Evolutionary conservation across 2,797 vertebrate species (phyloP), one percentile per base, ranked within the genome.

Genomic region (Falco biarmicus): DNA sequence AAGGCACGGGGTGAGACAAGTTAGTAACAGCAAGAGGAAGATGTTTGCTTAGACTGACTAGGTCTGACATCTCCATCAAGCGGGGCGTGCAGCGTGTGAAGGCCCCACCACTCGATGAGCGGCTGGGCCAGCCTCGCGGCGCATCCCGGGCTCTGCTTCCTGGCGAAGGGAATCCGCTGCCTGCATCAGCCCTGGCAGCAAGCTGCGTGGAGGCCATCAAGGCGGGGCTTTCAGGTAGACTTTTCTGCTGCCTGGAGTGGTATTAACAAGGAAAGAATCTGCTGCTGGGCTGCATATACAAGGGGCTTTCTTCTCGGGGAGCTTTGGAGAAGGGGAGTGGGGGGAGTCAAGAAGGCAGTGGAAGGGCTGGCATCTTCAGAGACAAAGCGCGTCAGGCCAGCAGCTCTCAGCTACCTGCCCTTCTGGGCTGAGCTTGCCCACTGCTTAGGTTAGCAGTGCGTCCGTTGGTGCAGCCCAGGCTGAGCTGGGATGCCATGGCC

Each of bases 1-100:
- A 69, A 54, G 86, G 31, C 41, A 13, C 2, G 0, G 45, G 24
- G 0, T 68, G 71, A 70, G 66, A 48, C 43, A 26, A 47, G 68
- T 70, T 86, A 51, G 74, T 60, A 85, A 25, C 60, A 50, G 47
- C 45, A 51, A 59, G 70, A 84, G 86, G 63, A 90, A 63, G 66
- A 63, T 13, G 37, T 70, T 82, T 87, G 65, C 78, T 77, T 57
- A 82, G 74, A 21, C 77, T 66, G 75, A 68, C 34, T 37, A 48
- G 48, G 43, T 88, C 89, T 91, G 83, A 94, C 77, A 66, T 93
- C 85, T 94, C 88, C 75, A 79, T 92, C 88, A 85, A 9, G 26
- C 22, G 2, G 31, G 19, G 28, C 9, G 5, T 69, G 77, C 66
- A 9, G 57, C 5, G 0, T 53, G 73, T 2, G 5, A 61, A 68